Evolutionary conservation across 2,888 invertebrate genomes (phyloP).

Genomic region (Pristionchus maxplancki): DNA sequence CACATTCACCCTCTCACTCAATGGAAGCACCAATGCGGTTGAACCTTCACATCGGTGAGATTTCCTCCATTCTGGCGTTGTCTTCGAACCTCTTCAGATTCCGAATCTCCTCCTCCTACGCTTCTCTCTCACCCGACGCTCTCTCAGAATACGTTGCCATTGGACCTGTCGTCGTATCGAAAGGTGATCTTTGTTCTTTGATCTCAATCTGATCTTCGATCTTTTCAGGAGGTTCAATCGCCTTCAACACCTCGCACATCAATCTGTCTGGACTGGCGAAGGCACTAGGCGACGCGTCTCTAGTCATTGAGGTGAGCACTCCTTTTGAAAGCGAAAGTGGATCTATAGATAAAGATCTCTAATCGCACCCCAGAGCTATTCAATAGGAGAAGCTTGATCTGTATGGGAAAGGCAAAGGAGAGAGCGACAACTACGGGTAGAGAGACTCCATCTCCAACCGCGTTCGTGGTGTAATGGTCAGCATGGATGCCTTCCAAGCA

Average conservation of each 20-base stretch:
- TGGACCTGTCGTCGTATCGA: conserved; percentile 59
- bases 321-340: too few species aligned
- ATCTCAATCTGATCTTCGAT: background rate
- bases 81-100: conserved; percentile 66
- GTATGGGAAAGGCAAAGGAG: background rate
- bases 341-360: too few species aligned
- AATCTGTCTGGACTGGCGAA: conserved; percentile 62
- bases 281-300: background rate
- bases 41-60: conserved; percentile 57
- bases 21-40: conserved; percentile 56
- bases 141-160: conserved; percentile 62
- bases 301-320: conserved; percentile 31
- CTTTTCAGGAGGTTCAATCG: conserved; percentile 63
- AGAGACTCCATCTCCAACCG: background rate
- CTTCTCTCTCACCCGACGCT: conserved; percentile 63
- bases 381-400: background rate
- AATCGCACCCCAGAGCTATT: background rate
- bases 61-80: background rate
- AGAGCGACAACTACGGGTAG: background rate
- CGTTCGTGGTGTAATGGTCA: conserved; percentile 63
- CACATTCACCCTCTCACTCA: conserved; percentile 59
- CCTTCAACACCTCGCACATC: conserved; percentile 68
- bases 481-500: conserved; percentile 64
- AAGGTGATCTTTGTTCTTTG: conserved; percentile 54
- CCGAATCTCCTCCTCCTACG: conserved; percentile 71